Base-by-base conservation (phyloP, 2,113 vertebrate genomes). In the Brienomyrus brachyistius region DNA sequence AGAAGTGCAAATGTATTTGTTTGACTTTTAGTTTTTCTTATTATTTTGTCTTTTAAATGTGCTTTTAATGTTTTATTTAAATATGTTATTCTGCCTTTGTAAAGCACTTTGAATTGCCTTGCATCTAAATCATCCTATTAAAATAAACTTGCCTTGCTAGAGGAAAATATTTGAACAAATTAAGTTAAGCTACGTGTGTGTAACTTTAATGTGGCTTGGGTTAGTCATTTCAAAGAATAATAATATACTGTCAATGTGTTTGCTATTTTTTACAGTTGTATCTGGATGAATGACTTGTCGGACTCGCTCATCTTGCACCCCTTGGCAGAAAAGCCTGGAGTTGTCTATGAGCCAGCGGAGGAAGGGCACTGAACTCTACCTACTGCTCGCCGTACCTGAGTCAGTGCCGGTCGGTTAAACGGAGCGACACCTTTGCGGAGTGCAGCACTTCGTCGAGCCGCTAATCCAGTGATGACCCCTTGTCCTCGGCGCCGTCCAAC, bases 401-500 rank as follows among this genome's bases (percentile, higher is more conserved):
- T 96, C 27, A 96, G 90, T 0, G 96, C 93, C n/a, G 96, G 93
- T 91, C 97, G 96, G 95, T 96, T 98, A 74, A 98, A 92, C n/a
- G 97, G 95, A 62, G 96, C 97, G 89, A 96, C 84, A 59, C 97
- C 96, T 91, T 96, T 98, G 85, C 94, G 94, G 88, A 97, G 92
- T 2, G 95, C 94, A 21, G 95, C 59, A 1, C 96, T 94, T 87
- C 97, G 97, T 90, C 95, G 95, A 48, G 98, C 97, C 31, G 98
- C 97, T 92, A 98, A 95, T 2, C 98, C 97, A 0, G 97, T 98
- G 91, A 98, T 96, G 27, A 98, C 95, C 91, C 97, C 97, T 0
- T 99, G 98, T 88, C 96, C 94, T 56, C 95, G 95, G 54, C 96
- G 96, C 90, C 96, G 96, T 70, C 94, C 95, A n/a, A 94, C 91